Conservation (phyloP, 2,888 invertebrate genomes). For the Acleris holmiana region DNA sequence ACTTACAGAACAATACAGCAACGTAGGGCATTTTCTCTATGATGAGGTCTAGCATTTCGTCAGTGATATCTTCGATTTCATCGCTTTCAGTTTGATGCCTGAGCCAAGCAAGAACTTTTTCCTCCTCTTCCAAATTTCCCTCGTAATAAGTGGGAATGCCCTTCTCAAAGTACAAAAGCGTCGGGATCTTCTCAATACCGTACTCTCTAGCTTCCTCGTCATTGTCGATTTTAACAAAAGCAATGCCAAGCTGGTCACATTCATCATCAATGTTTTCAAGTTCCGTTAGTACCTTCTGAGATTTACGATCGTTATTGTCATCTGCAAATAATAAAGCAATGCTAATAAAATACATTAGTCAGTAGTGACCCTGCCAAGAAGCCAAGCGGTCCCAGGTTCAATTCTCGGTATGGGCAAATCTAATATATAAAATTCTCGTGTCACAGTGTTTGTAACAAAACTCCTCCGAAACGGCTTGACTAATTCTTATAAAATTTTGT, state of each 20-base stretch:
- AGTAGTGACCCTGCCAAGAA: too few species aligned
- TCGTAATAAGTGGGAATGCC: constrained; percentile 90
- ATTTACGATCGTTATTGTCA: constrained; percentile 95
- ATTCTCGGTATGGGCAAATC: too few species aligned
- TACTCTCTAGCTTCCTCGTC: constrained; percentile 95
- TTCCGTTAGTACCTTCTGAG: constrained; percentile 93
- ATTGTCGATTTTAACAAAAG: constrained; percentile 96
- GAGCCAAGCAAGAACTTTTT: constrained; percentile 94
- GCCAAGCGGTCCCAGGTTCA: too few species aligned
- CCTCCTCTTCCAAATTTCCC: constrained; percentile 95
- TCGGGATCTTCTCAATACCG: constrained; percentile 94
- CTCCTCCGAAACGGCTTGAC: too few species aligned
- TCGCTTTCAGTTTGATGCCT: constrained; percentile 93
- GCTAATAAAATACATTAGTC: too few species aligned
- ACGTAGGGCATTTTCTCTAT: constrained; percentile 94
- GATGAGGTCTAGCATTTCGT: constrained; percentile 96
- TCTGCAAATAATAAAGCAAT: constrained; percentile 78
- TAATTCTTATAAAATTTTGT: too few species aligned
- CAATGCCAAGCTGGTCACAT: constrained; percentile 94
- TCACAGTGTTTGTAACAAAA: too few species aligned
- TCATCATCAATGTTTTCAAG: constrained; percentile 97
- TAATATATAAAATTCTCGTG: too few species aligned
- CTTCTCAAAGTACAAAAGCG: constrained; percentile 92
- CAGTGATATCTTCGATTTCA: constrained; percentile 97
- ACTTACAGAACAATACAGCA: constrained; percentile 96